Conservation (phyloP, 1,140 invertebrate genomes). For the Homalodisca vitripennis region DNA sequence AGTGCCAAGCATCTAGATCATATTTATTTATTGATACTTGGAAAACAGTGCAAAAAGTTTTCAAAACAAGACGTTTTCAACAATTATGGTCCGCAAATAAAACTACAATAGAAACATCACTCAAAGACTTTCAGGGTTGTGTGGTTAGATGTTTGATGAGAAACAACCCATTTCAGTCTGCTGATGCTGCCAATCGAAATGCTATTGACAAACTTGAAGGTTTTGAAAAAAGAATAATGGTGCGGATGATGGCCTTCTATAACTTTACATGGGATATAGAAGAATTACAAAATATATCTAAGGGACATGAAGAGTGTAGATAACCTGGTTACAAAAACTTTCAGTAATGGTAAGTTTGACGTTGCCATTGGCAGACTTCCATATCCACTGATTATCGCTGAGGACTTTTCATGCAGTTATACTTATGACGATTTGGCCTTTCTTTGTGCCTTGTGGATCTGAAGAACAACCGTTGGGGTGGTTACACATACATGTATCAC, state of each 20-base stretch:
- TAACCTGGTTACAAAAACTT: neutral
- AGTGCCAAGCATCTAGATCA: too few species aligned
- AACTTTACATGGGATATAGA: neutral
- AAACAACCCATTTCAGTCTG: neutral
- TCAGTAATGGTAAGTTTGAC: neutral
- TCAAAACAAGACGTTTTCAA: neutral
- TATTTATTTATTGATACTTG: conserved; percentile 14
- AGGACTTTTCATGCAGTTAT: neutral
- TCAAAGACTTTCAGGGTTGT: conserved; percentile 6
- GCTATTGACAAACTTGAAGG: neutral
- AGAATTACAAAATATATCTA: neutral
- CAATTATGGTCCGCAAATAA: neutral
- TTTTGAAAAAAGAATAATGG: neutral
- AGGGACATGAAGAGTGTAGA: neutral
- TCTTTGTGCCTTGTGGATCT: neutral
- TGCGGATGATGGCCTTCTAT: neutral
- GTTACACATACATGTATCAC: too few species aligned
- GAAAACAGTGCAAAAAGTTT: neutral
- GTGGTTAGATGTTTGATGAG: neutral
- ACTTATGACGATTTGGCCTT: neutral
- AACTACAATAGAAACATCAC: neutral
- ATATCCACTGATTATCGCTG: neutral
- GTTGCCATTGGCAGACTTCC: conserved; percentile 4
- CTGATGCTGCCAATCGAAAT: neutral
- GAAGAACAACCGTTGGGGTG: neutral